Base-by-base conservation (phyloP, 2,888 invertebrate genomes). In the Parnassius mnemosyne region DNA sequence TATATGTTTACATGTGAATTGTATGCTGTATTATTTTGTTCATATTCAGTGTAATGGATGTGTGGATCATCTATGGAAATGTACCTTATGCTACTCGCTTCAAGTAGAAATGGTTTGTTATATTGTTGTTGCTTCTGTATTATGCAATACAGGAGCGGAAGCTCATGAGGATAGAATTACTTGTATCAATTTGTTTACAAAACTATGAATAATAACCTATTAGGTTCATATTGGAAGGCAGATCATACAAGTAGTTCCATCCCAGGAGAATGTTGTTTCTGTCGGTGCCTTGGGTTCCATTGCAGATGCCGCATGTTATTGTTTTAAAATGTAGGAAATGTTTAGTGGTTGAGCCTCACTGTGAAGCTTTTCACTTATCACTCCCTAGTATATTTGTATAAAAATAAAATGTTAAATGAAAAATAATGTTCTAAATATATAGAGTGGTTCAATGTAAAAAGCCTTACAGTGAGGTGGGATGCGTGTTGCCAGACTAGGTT, bases 81-180 rank as follows among this genome's bases (percentile, higher is more conserved):
- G 84, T 86, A 84, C 84, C 83, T 80, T 76, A 80, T 78, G 86
- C 88, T 87, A 86, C 87, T 87, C 79, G 81, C 87, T 85, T 83
- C 80, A 76, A 81, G 81, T 83, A 83, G 85, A 82, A 79, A 83
- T 83, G 85, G 84, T 85, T 82, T 85, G 83, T 87, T 85, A 81
- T 86, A 79, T 85, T 81, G 81, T 83, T 84, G 80, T 84, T 81
- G 84, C 82, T 79, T 76, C 80, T 75, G 81, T 86, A 80, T 82
- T 77, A 68, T 69, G 70, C 73, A 81, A 80, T 80, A 68, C 57
- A 47, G 69, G 61, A 53, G 61, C 61, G 56, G 50, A 54, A 41
- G 56, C 66, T 65, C 51, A 65, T 62, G 63, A 34, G 60, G 66
- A 59, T 54, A 65, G 62, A 64, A 64, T 61, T 57, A 60, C 57